Percentiles rank a stretch among this genome's conserved stretches.
phyloP scores from a whole-genome alignment of 2,113 vertebrate species.

The Murina feae region DNA sequence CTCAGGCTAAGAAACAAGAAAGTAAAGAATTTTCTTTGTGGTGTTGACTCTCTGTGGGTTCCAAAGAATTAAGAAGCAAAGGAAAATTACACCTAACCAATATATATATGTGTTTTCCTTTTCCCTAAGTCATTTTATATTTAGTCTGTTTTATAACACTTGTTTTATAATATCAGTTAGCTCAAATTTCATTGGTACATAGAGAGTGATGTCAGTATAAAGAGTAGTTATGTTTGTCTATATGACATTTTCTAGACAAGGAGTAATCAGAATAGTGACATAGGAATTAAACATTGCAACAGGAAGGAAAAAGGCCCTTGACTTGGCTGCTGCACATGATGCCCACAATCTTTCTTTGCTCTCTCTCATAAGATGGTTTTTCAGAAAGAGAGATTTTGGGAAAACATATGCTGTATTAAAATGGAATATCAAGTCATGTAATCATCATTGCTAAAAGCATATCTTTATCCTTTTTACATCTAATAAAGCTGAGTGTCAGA shows the following conservation, averaged over 20 bases:
- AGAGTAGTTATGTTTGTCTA: not conserved
- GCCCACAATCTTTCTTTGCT: not conserved
- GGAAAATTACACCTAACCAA: not conserved
- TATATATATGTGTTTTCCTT: not conserved
- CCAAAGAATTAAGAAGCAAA: conserved; percentile 19
- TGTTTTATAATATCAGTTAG: not conserved
- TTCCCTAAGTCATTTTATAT: not conserved
- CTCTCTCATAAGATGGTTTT: not conserved
- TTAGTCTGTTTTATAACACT: not conserved
- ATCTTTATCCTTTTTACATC: not conserved
- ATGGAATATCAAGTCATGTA: not conserved
- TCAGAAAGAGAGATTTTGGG: not conserved
- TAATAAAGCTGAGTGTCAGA: not conserved
- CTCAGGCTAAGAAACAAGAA: not conserved
- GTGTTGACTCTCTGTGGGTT: not conserved
- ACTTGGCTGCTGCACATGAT: not conserved
- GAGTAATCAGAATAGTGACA: not conserved
- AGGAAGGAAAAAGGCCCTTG: not conserved
- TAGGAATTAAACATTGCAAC: not conserved
- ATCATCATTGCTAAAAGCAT: not conserved
- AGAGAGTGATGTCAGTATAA: not conserved
- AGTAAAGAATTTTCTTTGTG: not conserved
- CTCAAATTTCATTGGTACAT: not conserved
- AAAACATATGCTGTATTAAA: conserved; percentile 13
- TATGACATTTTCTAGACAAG: not conserved